Evolutionary conservation across 2,113 vertebrate genomes (phyloP).

Genomic region (Heterocephalus glaber): DNA sequence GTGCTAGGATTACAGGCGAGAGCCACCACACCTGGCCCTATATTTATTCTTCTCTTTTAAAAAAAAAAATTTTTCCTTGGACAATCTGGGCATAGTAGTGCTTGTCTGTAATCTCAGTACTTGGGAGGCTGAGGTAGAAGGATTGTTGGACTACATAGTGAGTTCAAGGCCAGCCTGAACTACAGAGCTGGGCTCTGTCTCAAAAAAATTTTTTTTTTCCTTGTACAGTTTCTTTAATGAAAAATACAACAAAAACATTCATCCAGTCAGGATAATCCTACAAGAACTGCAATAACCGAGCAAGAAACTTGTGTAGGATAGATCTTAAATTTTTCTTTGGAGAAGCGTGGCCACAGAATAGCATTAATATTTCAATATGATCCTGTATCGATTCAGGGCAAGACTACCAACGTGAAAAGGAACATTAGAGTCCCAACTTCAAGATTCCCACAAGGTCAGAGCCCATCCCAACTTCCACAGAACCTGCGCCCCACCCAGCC

Average conservation of each 20-base stretch:
- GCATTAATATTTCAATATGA: neutral
- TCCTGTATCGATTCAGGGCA: neutral
- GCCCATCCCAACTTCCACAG: neutral
- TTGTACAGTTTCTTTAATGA: slow-evolving; percentile 29
- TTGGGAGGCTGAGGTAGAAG: neutral
- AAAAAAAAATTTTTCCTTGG: neutral
- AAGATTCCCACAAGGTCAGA: neutral
- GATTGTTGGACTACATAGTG: neutral
- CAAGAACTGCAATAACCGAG: neutral
- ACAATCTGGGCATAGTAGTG: neutral
- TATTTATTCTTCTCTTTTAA: neutral
- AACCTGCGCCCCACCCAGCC: neutral
- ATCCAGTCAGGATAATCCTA: neutral
- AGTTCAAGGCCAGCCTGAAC: neutral
- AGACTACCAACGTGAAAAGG: neutral
- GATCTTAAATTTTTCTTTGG: neutral
- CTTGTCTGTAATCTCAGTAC: neutral
- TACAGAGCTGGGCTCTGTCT: neutral
- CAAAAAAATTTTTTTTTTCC: neutral
- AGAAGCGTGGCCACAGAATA: neutral
- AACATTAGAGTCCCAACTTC: neutral
- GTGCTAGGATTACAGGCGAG: neutral
- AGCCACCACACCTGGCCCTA: neutral
- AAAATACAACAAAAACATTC: slow-evolving; percentile 18
- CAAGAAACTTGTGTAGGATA: neutral